phyloP scores from a whole-genome alignment of 2,113 vertebrate genomes.

The Toxotes chatareus region DNA sequence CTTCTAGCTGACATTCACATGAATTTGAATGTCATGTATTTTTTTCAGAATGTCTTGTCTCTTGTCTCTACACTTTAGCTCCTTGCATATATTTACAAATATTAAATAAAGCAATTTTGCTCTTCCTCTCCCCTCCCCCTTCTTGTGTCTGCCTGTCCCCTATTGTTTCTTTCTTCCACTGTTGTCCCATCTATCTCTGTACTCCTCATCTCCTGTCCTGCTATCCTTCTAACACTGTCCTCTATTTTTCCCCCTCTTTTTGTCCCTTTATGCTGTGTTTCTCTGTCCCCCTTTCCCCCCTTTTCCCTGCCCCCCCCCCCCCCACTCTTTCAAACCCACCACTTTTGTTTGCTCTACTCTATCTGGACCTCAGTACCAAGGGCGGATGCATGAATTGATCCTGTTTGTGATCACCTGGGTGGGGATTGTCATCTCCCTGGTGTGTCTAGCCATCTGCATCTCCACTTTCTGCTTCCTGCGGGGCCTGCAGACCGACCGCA shows the following conservation, averaged over 20 bases:
- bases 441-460: constrained; percentile 95
- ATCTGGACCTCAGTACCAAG: constrained; percentile 85
- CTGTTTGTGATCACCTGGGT: constrained; percentile 97
- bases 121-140: constrained; percentile 63
- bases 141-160: constrained; percentile 44
- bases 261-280: constrained; percentile 28
- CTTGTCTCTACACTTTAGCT: constrained; percentile 81
- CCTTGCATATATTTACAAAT: constrained; percentile 84
- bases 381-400: constrained; percentile 91
- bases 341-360: background rate
- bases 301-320: background rate
- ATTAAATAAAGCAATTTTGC: constrained; percentile 76
- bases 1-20: constrained; percentile 80
- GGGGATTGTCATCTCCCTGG: constrained; percentile 94
- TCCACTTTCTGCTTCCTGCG: constrained; percentile 97
- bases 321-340: background rate
- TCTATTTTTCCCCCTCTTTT: constrained; percentile 30
- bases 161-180: constrained; percentile 55
- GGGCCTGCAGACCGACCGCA: constrained; percentile 93
- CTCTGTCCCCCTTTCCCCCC: background rate
- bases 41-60: constrained; percentile 74
- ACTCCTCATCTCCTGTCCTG: constrained; percentile 29
- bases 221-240: constrained; percentile 35
- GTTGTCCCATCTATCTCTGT: constrained; percentile 28
- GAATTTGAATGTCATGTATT: constrained; percentile 81